A percentile compares a stretch with the other conserved stretches of the same genome.
Evolutionary conservation across 2,113 vertebrate genomes (phyloP).

Genomic region (Saguinus imperator): DNA sequence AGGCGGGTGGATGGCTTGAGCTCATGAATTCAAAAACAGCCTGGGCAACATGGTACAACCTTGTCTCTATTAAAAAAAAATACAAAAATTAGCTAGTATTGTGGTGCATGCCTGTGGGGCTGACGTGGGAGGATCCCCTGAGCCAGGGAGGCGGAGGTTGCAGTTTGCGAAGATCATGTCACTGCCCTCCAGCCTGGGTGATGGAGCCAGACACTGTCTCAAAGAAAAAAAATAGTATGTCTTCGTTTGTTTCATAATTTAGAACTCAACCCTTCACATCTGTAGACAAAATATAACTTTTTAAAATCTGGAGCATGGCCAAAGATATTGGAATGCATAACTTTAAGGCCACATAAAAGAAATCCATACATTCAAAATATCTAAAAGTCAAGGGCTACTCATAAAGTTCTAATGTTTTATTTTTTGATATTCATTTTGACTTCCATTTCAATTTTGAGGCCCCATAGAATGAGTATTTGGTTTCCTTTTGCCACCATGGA

Average conservation of each 20-base stretch:
- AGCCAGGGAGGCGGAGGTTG: too few relatives aligned
- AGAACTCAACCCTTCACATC: background rate
- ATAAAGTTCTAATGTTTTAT: background rate
- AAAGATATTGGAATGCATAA: background rate
- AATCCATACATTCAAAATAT: conserved; percentile 39
- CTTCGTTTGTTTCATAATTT: background rate
- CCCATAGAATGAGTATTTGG: background rate
- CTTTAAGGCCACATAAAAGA: background rate
- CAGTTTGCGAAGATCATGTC: too few relatives aligned
- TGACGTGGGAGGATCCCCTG: too few relatives aligned
- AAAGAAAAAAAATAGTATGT: too few relatives aligned
- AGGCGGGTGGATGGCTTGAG: too few relatives aligned
- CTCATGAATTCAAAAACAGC: too few relatives aligned
- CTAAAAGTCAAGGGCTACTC: conserved; percentile 46
- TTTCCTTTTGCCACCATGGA: conserved; percentile 4
- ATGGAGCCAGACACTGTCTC: too few relatives aligned
- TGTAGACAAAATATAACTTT: background rate
- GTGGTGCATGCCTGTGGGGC: too few relatives aligned
- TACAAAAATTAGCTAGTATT: too few relatives aligned
- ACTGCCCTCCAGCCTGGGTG: too few relatives aligned
- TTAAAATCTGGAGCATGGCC: background rate
- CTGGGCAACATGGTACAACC: too few relatives aligned
- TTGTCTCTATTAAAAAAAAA: too few relatives aligned
- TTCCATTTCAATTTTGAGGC: conserved; percentile 31
- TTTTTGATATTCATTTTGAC: conserved; percentile 52